Conservation (phyloP, 1,140 invertebrate genomes). For the Adelges cooleyi region DNA sequence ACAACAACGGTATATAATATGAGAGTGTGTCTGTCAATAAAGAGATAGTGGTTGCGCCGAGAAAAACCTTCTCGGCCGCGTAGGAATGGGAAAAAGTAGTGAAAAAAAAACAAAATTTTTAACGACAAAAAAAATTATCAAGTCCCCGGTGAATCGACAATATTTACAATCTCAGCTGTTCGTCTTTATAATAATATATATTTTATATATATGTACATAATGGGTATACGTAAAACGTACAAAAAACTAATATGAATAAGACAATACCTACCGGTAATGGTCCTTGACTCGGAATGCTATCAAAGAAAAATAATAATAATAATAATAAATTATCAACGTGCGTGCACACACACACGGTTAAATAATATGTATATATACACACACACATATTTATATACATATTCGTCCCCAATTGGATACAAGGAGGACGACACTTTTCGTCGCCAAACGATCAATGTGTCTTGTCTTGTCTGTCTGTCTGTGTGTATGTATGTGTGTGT, state of each 20-base stretch:
- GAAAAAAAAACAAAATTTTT: background rate
- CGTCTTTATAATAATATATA: slow-evolving; percentile 3
- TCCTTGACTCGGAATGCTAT: slow-evolving; percentile 17
- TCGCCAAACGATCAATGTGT: slow-evolving; percentile 7
- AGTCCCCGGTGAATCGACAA: slow-evolving; percentile 14
- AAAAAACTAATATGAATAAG: slow-evolving; percentile 10
- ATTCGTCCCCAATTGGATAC: slow-evolving; percentile 21
- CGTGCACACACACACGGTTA: background rate
- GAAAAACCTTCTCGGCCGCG: background rate
- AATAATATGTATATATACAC: background rate
- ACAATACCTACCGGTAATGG: slow-evolving; percentile 9
- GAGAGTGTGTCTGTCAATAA: too few species aligned
- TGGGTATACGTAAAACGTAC: background rate
- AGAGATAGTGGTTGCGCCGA: too few species aligned
- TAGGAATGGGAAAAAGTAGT: background rate
- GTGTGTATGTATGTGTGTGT: too few species aligned
- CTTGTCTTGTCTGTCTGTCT: too few species aligned
- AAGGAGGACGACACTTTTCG: slow-evolving; percentile 25
- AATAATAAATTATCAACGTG: slow-evolving; percentile 17
- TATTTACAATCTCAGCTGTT: slow-evolving; percentile 21
- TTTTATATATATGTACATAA: background rate
- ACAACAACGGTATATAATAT: background rate
- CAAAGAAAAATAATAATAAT: slow-evolving; percentile 16
- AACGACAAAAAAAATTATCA: background rate
- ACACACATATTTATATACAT: background rate